Conservation (phyloP, 2,113 vertebrate species). For the Pholis gunnellus region DNA sequence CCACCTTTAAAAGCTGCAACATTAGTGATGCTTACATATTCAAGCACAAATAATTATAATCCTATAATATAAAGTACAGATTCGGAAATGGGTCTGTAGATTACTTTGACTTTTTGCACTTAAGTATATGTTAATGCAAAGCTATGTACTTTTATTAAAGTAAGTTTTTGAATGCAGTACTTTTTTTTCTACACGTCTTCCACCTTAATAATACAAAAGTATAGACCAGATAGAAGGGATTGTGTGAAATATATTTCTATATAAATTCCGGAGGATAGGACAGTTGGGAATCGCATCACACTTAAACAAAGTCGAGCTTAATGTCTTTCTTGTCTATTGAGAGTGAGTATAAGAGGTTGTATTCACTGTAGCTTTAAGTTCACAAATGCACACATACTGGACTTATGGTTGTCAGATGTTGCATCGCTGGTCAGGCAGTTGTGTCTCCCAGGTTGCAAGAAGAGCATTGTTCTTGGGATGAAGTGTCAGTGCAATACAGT, state of each 20-base stretch:
- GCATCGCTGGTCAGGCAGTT: background rate
- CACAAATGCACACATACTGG: background rate
- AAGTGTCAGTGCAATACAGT: background rate
- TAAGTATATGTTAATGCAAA: no score
- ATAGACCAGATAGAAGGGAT: background rate
- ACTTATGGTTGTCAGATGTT: background rate
- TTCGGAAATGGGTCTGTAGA: no score
- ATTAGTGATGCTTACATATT: background rate
- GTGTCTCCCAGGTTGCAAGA: background rate
- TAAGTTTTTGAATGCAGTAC: no score
- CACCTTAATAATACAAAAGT: no score
- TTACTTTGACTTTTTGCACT: no score
- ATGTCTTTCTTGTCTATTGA: background rate
- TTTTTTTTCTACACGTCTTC: no score
- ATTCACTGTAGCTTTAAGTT: background rate
- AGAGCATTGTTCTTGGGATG: background rate
- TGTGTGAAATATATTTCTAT: background rate
- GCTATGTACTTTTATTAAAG: no score
- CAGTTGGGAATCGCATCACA: background rate
- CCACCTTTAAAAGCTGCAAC: background rate
- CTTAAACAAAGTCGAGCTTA: background rate
- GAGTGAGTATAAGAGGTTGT: background rate
- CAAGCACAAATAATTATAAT: background rate
- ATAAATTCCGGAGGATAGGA: background rate
- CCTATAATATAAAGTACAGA: background rate